Conservation (phyloP, 2,797 vertebrate species). For the Diceros bicornis region DNA sequence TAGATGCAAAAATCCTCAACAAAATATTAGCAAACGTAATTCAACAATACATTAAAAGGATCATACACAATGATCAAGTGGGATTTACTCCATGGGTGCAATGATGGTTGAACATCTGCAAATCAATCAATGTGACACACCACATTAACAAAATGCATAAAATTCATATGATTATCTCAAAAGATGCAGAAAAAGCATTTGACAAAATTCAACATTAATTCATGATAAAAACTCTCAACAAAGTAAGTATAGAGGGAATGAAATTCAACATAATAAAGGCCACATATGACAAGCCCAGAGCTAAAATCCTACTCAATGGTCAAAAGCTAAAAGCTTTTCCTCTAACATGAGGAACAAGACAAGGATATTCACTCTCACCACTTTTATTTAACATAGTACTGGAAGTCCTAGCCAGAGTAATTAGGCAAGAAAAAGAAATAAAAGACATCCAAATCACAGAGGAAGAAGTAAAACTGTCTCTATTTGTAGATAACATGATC, state of each 20-base stretch:
- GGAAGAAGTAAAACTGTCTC: neutral
- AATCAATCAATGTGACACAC: neutral
- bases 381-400: neutral
- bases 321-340: neutral
- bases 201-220: no score
- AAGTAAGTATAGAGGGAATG: neutral
- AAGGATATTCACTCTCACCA: neutral
- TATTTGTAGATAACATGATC: neutral
- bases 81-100: neutral
- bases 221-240: neutral
- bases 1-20: neutral
- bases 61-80: neutral
- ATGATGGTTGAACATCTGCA: neutral
- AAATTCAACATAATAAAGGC: neutral
- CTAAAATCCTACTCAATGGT: neutral
- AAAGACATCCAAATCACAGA: neutral
- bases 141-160: neutral
- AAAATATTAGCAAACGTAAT: neutral
- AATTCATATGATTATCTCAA: neutral
- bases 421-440: neutral
- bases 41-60: neutral
- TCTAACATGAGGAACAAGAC: neutral
- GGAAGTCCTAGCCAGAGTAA: neutral
- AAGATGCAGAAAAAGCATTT: neutral
- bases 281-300: neutral